Evolutionary conservation across 2,888 invertebrate genomes (phyloP), one percentile per base, ranked within the genome.

Genomic region (Polymixis lichenea): DNA sequence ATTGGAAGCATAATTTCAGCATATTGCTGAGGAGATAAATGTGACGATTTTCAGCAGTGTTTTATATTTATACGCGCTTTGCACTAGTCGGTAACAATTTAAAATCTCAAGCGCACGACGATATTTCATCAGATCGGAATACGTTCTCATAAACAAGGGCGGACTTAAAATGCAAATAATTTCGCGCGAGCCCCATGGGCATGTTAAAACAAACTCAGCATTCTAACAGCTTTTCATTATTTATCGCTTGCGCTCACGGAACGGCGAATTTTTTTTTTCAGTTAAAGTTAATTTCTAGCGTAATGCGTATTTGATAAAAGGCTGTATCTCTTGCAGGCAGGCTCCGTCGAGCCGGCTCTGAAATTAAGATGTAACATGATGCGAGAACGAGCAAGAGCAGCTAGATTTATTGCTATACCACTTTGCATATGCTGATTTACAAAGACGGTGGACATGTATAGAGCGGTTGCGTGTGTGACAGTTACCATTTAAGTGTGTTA

Each of bases 331-430:
- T 93, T 93, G 93, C 94, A 91, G 92, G 94, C 96, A 95, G 95
- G 95, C 96, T 95, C 95, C 95, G 94, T 91, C 94, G 95, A 95
- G 95, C 95, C 95, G 95, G 95, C 94, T 95, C 95, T 95, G 96
- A 97, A 97, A 97, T 97, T 97, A 97, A 97, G 97, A 97, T 97
- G 97, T 97, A 97, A 97, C 97, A 97, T 96, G 97, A 97, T 97
- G 97, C 97, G 96, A 96, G 96, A 97, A 97, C 97, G 97, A 96
- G 96, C 96, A 96, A 96, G 96, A 96, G 94, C 96, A 92, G 94
- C 94, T 95, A 96, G 97, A 97, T 97, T 97, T 97, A 97, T 97
- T 96, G 95, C 96, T 95, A 95, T 96, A 96, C 96, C 96, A 96
- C 96, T 97, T 97, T 97, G 96, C 96, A 96, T 96, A 96, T 96